Evolutionary conservation across 2,888 invertebrate genomes (phyloP).

Genomic region (Metalampra italica): DNA sequence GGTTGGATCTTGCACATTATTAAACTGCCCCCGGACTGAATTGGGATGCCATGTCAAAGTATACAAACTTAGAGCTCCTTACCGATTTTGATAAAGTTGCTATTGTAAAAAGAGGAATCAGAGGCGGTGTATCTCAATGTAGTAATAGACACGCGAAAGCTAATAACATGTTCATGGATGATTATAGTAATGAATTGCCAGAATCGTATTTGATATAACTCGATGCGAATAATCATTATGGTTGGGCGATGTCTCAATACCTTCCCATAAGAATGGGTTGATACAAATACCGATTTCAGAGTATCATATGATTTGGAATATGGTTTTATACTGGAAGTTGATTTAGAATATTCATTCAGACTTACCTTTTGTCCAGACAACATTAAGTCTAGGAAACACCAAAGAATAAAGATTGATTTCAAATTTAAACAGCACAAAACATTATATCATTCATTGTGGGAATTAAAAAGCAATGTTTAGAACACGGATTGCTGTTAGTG

Average conservation of each 20-base stretch:
- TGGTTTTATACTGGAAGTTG: conserved; percentile 30
- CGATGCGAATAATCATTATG: conserved; percentile 41
- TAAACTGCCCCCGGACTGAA: conserved; percentile 24
- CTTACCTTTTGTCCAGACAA: conserved; percentile 22
- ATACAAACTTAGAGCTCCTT: conserved; percentile 17
- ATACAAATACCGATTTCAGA: conserved; percentile 13
- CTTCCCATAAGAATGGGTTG: conserved; percentile 33
- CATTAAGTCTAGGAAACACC: conserved; percentile 7
- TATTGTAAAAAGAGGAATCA: conserved; percentile 17
- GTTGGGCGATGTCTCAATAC: conserved; percentile 33
- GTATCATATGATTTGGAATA: conserved; percentile 12
- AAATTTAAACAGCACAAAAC: conserved; percentile 19
- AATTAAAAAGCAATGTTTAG: conserved; percentile 23
- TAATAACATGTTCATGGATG: conserved; percentile 30
- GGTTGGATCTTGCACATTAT: conserved; percentile 23
- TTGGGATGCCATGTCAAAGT: conserved; percentile 26
- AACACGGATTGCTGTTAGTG: conserved; percentile 16
- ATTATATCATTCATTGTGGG: conserved; percentile 23
- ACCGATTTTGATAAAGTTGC: conserved; percentile 17
- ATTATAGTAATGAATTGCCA: conserved; percentile 19
- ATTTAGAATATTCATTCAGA: conserved; percentile 31
- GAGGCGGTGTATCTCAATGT: conserved; percentile 21
- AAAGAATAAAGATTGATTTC: conserved; percentile 13
- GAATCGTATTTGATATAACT: conserved; percentile 29
- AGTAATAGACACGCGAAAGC: conserved; percentile 28